phyloP scores from a whole-genome alignment of 2,888 invertebrate genomes.

The Tenthredo amoena region DNA sequence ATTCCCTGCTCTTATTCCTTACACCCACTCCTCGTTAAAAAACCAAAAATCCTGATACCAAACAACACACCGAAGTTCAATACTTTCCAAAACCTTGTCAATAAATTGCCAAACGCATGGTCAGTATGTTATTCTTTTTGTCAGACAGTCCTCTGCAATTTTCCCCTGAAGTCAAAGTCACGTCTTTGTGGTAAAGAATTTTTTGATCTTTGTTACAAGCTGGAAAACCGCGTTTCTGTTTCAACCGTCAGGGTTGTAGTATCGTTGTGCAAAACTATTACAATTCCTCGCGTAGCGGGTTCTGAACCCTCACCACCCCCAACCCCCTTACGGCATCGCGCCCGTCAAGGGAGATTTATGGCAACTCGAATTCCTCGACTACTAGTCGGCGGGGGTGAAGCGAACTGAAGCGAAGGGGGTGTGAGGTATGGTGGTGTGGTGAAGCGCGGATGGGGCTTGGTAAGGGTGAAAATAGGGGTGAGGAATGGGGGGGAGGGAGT shows the following conservation, averaged over 20 bases:
- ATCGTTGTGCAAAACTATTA: conserved; percentile 73
- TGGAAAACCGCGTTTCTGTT: neutral
- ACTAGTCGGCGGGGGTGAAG: conserved; percentile 71
- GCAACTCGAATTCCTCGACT: conserved; percentile 78
- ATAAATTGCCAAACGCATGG: neutral
- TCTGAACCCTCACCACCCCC: conserved; percentile 59
- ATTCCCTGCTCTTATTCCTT: conserved; percentile 16
- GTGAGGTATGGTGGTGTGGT: conserved; percentile 45
- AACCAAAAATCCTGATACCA: neutral
- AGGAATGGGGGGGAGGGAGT: conserved; percentile 67
- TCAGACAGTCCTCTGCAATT: neutral
- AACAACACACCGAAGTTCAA: neutral
- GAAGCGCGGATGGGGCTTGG: conserved; percentile 53
- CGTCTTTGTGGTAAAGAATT: neutral
- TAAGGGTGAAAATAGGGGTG: conserved; percentile 55
- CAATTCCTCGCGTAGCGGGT: conserved; percentile 71
- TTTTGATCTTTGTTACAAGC: neutral
- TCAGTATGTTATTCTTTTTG: neutral
- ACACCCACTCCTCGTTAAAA: neutral
- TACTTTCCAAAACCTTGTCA: neutral
- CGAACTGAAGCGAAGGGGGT: conserved; percentile 58
- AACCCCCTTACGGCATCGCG: conserved; percentile 73
- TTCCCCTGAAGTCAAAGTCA: neutral
- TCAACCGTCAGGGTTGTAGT: conserved; percentile 12
- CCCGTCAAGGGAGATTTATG: conserved; percentile 78